These are phyloP conservation scores for Oreamnos americanus DNA, from an alignment of 2,113 vertebrate species.

Conservation along the genomic window DNA sequence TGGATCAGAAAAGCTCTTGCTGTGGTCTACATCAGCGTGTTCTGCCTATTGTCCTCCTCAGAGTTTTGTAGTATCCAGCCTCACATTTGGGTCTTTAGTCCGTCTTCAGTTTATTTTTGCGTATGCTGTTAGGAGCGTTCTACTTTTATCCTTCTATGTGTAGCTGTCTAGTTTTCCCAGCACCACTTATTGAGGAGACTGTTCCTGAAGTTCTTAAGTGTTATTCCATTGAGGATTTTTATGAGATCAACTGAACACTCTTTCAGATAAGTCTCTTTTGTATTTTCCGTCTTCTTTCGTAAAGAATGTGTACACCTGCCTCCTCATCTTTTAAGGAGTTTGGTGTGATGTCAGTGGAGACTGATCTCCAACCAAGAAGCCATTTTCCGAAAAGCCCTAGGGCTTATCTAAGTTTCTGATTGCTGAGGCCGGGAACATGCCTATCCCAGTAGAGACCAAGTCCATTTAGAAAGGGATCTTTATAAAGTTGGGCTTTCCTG, in stretches of 20 bases:
- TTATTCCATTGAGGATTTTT: not conserved
- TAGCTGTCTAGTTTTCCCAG: not conserved
- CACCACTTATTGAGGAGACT: not conserved
- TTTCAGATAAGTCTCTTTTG: not conserved
- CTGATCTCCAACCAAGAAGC: not conserved
- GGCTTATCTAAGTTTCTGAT: not conserved
- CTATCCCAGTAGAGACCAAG: not conserved
- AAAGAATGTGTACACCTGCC: not conserved
- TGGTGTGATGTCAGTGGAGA: not conserved
- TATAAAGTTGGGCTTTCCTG: not conserved
- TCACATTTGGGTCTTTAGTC: not conserved
- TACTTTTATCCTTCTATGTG: not conserved
- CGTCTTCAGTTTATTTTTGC: not conserved
- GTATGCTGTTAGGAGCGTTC: not conserved
- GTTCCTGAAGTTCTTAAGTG: not conserved
- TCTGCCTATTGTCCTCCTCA: not conserved
- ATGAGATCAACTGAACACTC: not conserved
- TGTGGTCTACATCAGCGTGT: not conserved
- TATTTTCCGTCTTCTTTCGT: not conserved
- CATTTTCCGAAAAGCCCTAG: not conserved
- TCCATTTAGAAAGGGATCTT: not conserved
- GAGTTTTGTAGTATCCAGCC: not conserved
- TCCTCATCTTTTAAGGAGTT: not conserved
- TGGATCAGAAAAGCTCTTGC: not conserved
- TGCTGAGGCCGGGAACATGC: not conserved